phyloP scores from a whole-genome alignment of 2,888 invertebrate genomes.

The Seira musarum region DNA sequence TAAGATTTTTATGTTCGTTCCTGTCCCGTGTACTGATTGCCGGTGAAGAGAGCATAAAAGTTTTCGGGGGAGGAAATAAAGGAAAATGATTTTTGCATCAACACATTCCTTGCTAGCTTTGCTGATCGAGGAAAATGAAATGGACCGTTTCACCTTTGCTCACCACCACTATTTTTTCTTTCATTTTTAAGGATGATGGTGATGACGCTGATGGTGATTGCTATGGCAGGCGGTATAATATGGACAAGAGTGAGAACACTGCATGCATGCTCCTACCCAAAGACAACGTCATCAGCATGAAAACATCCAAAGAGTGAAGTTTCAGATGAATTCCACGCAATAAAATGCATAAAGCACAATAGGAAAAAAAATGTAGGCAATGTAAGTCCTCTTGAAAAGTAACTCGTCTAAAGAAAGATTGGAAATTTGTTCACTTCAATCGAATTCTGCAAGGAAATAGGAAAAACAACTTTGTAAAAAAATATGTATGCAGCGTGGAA shows the following conservation, averaged over 20 bases:
- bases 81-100: slow-evolving; percentile 7
- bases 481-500: not conserved
- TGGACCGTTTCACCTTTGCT: slow-evolving; percentile 7
- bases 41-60: not conserved
- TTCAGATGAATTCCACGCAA: not conserved
- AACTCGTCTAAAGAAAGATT: slow-evolving; percentile 17
- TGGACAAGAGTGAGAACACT: not conserved
- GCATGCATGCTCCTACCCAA: not conserved
- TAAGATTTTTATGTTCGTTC: slow-evolving; percentile 6
- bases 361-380: not conserved
- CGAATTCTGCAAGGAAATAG: slow-evolving; percentile 4
- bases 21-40: slow-evolving; percentile 1
- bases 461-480: not conserved
- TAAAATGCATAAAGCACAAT: not conserved
- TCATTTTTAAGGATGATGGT: not conserved
- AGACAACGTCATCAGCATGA: not conserved
- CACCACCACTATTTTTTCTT: slow-evolving; percentile 2
- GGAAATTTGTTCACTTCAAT: slow-evolving; percentile 59
- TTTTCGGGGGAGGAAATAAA: not conserved
- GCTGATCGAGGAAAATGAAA: not conserved
- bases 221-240: not conserved
- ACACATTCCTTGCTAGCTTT: not conserved
- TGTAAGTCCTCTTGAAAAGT: not conserved
- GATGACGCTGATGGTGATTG: not conserved
- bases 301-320: not conserved